These are phyloP conservation scores for Drosophila melanosoma DNA, from an alignment of 2,888 invertebrate genomes.

Conservation along the genomic window DNA sequence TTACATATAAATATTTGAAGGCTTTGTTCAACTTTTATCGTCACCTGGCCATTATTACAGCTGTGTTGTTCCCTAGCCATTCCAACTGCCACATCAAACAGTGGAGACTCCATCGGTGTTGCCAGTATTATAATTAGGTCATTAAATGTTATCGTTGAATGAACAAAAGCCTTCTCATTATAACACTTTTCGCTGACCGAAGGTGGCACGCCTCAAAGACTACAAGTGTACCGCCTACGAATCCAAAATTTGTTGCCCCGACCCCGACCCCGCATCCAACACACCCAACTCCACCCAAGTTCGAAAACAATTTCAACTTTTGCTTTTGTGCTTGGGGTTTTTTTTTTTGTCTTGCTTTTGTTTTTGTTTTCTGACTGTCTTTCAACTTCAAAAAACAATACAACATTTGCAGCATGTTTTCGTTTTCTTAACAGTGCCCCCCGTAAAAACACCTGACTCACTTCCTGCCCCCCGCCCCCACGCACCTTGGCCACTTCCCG, in stretches of 20 bases:
- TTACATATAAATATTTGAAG: neutral
- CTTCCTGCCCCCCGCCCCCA: neutral
- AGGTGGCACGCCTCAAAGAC: conserved; percentile 20
- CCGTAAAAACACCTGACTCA: conserved; percentile 24
- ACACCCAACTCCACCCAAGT: neutral
- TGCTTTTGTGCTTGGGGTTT: conserved; percentile 40
- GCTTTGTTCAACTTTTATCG: neutral
- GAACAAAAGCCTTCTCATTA: conserved; percentile 56
- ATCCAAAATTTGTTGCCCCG: neutral
- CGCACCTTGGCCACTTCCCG: neutral
- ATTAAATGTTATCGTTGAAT: conserved; percentile 35
- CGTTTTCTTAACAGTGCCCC: conserved; percentile 16
- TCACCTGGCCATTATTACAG: neutral
- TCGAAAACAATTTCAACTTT: conserved; percentile 55
- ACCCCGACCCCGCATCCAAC: neutral
- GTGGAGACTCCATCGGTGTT: conserved; percentile 22
- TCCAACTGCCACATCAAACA: neutral
- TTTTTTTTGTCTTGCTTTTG: conserved; percentile 9
- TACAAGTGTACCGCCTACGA: neutral
- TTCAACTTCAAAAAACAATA: conserved; percentile 61
- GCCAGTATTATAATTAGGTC: conserved; percentile 43
- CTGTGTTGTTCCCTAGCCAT: neutral
- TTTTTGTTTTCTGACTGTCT: conserved; percentile 27
- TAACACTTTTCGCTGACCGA: conserved; percentile 59
- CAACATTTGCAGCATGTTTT: conserved; percentile 61